These are phyloP conservation scores for Atherinosoma microstoma DNA, from an alignment of 2,797 vertebrate genomes.

Conservation along the genomic window DNA sequence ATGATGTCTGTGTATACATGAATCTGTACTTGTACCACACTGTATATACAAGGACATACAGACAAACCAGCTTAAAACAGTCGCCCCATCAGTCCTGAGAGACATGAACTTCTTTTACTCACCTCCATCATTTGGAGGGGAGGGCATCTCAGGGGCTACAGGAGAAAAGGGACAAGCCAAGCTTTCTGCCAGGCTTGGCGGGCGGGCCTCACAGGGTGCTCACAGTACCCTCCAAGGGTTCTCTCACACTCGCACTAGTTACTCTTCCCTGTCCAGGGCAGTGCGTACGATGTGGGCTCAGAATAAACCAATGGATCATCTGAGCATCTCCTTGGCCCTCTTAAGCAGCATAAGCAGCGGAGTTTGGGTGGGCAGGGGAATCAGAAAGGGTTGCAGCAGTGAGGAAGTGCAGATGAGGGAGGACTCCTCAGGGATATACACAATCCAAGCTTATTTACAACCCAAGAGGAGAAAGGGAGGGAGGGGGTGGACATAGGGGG, in stretches of 20 bases:
- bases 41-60: constrained; percentile 10
- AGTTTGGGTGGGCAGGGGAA: constrained; percentile 43
- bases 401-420: constrained; percentile 32
- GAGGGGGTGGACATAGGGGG: constrained; percentile 42
- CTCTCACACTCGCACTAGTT: constrained; percentile 61
- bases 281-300: constrained; percentile 57
- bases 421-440: constrained; percentile 60
- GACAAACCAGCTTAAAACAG: constrained; percentile 21
- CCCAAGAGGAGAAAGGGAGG: constrained; percentile 54
- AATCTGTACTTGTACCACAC: constrained; percentile 5
- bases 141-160: constrained; percentile 90
- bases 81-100: constrained; percentile 17
- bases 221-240: constrained; percentile 60
- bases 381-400: constrained; percentile 36
- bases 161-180: constrained; percentile 64
- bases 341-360: constrained; percentile 59
- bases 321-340: constrained; percentile 65
- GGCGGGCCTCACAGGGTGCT: constrained; percentile 61
- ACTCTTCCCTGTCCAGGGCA: constrained; percentile 66
- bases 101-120: constrained; percentile 66
- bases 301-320: constrained; percentile 75
- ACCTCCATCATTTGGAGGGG: constrained; percentile 95
- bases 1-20: constrained; percentile 6
- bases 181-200: constrained; percentile 76
- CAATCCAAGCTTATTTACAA: constrained; percentile 69